These are phyloP conservation scores for Cataglyphis cursor DNA, from an alignment of 2,888 invertebrate genomes.

Conservation along the genomic window DNA sequence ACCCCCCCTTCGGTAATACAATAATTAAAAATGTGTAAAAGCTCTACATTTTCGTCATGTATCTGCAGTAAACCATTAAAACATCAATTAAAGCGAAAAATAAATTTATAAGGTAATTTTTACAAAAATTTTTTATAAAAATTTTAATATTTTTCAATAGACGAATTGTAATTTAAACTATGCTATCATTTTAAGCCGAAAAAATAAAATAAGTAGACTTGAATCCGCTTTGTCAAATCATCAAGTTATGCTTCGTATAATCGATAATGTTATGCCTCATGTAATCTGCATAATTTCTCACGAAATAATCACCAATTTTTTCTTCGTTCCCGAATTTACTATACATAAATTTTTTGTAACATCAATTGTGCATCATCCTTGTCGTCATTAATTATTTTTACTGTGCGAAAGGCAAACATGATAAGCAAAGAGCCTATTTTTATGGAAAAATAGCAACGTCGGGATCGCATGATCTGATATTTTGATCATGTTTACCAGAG, in stretches of 20 bases:
- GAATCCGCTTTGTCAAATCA: neutral
- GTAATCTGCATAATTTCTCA: constrained; percentile 34
- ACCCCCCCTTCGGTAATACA: neutral
- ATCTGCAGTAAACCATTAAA: constrained; percentile 41
- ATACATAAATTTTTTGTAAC: constrained; percentile 28
- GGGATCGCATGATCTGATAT: constrained; percentile 68
- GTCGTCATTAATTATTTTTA: constrained; percentile 60
- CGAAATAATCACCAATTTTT: neutral
- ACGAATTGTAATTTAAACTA: neutral
- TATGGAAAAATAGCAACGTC: constrained; percentile 53
- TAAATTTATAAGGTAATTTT: constrained; percentile 1
- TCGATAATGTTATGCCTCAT: neutral
- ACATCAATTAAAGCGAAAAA: constrained; percentile 46
- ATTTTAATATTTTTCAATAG: no score
- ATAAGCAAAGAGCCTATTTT: constrained; percentile 57
- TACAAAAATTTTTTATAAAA: neutral
- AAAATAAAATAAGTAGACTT: neutral
- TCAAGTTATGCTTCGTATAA: neutral
- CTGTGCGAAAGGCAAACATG: constrained; percentile 74
- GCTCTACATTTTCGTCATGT: constrained; percentile 36
- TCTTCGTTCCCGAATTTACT: neutral
- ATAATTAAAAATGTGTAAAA: constrained; percentile 58
- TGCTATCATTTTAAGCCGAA: neutral
- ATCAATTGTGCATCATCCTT: neutral
- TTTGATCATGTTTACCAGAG: constrained; percentile 84